phyloP scores from a whole-genome alignment of 1,140 invertebrate species.

The Ceratina calcarata region DNA sequence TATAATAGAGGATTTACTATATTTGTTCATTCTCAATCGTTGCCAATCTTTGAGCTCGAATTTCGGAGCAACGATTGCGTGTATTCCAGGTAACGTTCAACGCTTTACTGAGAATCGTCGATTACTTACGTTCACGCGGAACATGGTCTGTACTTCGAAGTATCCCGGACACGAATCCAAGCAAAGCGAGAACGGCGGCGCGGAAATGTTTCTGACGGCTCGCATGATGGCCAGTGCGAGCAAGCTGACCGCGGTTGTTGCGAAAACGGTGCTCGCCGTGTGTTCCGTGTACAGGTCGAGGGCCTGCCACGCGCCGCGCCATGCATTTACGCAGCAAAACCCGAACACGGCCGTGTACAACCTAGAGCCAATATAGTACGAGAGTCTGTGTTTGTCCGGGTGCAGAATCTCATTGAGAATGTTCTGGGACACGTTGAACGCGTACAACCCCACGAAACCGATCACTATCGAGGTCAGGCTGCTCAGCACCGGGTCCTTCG shows the following conservation, averaged over 20 bases:
- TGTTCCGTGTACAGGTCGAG: constrained; percentile 86
- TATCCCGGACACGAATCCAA: constrained; percentile 88
- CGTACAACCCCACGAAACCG: constrained; percentile 85
- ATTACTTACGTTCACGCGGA: constrained; percentile 85
- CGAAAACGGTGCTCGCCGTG: constrained; percentile 81
- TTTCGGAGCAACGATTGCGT: background rate
- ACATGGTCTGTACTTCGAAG: constrained; percentile 91
- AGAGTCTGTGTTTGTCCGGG: constrained; percentile 85
- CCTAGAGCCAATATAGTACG: constrained; percentile 87
- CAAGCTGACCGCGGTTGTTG: constrained; percentile 83
- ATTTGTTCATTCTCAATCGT: background rate
- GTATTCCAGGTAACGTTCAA: background rate
- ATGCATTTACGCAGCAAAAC: constrained; percentile 90
- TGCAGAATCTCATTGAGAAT: constrained; percentile 83
- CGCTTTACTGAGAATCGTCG: background rate
- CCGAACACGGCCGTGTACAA: constrained; percentile 88
- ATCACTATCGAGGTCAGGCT: constrained; percentile 84
- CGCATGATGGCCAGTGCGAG: constrained; percentile 84
- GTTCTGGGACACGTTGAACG: constrained; percentile 85
- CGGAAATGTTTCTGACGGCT: constrained; percentile 88
- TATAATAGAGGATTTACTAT: too few relatives aligned
- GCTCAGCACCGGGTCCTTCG: constrained; percentile 82
- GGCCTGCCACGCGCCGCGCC: constrained; percentile 90
- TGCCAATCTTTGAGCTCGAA: background rate
- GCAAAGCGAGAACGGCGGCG: constrained; percentile 88